Base-by-base conservation (phyloP, 2,888 invertebrate species). In the Cheilosia impressa region DNA sequence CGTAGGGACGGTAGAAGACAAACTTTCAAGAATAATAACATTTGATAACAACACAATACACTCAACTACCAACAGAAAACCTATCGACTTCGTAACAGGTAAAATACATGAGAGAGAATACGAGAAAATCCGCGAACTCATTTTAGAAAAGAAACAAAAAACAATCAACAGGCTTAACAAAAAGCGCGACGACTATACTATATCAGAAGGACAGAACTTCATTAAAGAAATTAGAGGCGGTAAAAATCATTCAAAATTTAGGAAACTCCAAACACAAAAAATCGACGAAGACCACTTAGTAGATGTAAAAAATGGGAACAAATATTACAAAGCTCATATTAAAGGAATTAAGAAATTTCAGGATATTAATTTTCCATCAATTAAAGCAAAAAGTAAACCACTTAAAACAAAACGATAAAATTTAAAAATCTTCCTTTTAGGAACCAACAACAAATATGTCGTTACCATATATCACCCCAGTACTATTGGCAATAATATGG, bases 11-110 rank as follows among this genome's bases (percentile, higher is more conserved):
- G 75, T 80, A 6, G 88, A 88, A 65, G 81, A 88, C 9, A 88
- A 88, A 71, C 82, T 88, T 7, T 24, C 57, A 7, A 81, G 71
- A 60, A 87, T 85, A 17, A 84, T 88, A 72, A 68, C 63, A n/a
- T 87, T 85, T 47, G 88, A 87, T 19, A 88, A 88, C 24, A 87
- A 87, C 10, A 85, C 87, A 9, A 87, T 84, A 88, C 45, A 31
- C 31, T 77, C 62, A 7, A 85, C 83, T 4, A 85, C 85, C 2
- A 63, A 63, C 19, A 55, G 24, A 31, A 87, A 84, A 63, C 88
- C 85, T 9, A 87, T 87, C 7, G 88, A 88, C 13, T 88, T 88
- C 45, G 7, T 84, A 5, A 84, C 73, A 31, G 87, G 87, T 7
- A 84, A 76, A 63, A 83, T 88, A 6, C 27, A 71, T 2, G 58